phyloP scores from a whole-genome alignment of 2,888 invertebrate genomes.

The Scaptomyza caliginosa region DNA sequence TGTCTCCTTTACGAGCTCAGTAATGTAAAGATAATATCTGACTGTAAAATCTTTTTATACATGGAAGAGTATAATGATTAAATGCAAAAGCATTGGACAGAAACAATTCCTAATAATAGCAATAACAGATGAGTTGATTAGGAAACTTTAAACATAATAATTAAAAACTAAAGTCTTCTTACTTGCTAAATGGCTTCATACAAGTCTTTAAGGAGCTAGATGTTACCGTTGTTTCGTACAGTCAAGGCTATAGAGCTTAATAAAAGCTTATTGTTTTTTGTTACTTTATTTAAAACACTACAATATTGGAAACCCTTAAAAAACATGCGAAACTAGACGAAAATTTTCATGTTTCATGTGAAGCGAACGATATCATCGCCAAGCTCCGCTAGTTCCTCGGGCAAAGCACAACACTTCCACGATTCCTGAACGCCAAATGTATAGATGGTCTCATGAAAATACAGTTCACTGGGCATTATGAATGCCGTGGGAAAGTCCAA shows the following conservation, averaged over 20 bases:
- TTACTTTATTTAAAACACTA: neutral
- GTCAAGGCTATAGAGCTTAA: neutral
- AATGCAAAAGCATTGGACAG: too few relatives aligned
- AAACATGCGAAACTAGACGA: neutral
- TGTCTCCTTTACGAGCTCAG: too few relatives aligned
- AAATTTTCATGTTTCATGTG: slow-evolving; percentile 17
- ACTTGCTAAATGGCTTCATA: too few relatives aligned
- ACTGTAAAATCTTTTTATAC: too few relatives aligned
- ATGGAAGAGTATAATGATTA: too few relatives aligned
- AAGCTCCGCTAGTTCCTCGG: slow-evolving; percentile 41
- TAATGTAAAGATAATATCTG: too few relatives aligned
- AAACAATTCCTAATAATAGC: too few relatives aligned
- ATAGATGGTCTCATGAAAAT: slow-evolving; percentile 85
- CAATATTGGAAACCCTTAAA: neutral
- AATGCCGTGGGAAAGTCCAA: slow-evolving; percentile 90
- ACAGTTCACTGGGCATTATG: slow-evolving; percentile 89
- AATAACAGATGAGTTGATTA: too few relatives aligned
- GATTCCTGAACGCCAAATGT: slow-evolving; percentile 56
- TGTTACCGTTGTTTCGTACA: too few relatives aligned
- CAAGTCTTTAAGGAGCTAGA: too few relatives aligned
- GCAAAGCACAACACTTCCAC: slow-evolving; percentile 54
- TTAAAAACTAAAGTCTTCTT: too few relatives aligned
- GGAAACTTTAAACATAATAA: too few relatives aligned
- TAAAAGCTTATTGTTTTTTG: neutral
- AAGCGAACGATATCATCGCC: slow-evolving; percentile 35